Base-by-base conservation (phyloP, 2,113 vertebrate genomes). In the Sterrhoptilus dennistouni region DNA sequence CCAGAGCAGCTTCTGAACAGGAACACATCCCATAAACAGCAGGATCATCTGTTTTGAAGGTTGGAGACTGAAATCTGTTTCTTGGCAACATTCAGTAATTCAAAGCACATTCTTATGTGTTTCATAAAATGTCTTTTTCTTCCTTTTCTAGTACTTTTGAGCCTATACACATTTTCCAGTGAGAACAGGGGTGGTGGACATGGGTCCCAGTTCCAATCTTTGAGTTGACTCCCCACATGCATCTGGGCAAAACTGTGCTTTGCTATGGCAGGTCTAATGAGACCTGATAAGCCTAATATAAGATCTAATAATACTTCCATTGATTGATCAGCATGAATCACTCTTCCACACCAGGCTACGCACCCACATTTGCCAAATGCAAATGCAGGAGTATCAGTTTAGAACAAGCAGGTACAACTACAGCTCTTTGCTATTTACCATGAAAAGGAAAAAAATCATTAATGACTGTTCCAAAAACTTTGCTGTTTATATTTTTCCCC, bases 1-100 rank as follows among this genome's bases (percentile, higher is more conserved):
- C 75, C 38, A 66, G 54, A 69, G 80, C 61, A 92, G 90, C 71
- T 92, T 49, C 88, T 77, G 83, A 80, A 50, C 36, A 83, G 63
- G 50, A 93, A 28, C n/a, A 56, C 15, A 1, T 65, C 90, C 63
- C 59, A 50, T 27, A 31, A 80, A 88, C 66, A 90, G 83, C 83
- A 93, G 68, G 38, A 83, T 74, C 80, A 56, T 64, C 79, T 49
- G 54, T 50, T 83, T 52, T 42, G 64, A 92, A 77, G 72, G 68
- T 2, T 92, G 49, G 16, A 85, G 59, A 40, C 59, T 12, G 50
- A 88, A 90, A 80, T 65, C 59, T 61, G 59, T 78, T 83, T 87
- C 74, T 93, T 74, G 74, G 77, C 60, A 93, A 75, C 31, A 19
- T 59, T 52, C 50, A 64, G 31, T 80, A 88, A 90, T 42, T 70